phyloP scores from a whole-genome alignment of 2,888 invertebrate genomes.

The Merodon equestris region DNA sequence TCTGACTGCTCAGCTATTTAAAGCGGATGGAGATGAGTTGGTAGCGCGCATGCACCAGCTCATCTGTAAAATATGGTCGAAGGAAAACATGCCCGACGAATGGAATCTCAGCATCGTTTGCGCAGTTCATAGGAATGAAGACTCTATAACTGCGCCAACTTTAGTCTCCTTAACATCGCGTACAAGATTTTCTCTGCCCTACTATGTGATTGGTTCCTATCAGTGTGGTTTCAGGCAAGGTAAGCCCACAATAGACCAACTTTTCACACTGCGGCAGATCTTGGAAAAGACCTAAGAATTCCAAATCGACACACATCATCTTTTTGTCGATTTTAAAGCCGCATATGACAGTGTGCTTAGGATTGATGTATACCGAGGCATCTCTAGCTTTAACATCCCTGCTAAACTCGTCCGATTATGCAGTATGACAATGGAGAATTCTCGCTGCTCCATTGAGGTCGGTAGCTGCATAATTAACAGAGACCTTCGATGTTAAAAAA shows the following conservation, averaged over 20 bases:
- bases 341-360: constrained; percentile 4
- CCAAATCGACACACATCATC: constrained; percentile 11
- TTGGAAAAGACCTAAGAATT: not conserved
- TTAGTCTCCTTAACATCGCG: not conserved
- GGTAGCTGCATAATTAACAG: not conserved
- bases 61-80: constrained; percentile 6
- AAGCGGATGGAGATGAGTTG: not conserved
- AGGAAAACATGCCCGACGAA: not conserved
- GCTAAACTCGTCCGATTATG: constrained; percentile 1
- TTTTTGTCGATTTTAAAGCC: constrained; percentile 12
- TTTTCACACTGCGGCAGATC: constrained; percentile 4
- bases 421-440: not conserved
- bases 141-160: not conserved
- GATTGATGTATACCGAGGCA: constrained; percentile 3
- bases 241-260: not conserved
- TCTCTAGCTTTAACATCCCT: constrained; percentile 5
- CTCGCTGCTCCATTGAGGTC: not conserved
- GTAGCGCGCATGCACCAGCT: not conserved
- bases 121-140: not conserved
- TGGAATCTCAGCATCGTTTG: constrained; percentile 2
- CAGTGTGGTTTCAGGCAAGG: not conserved
- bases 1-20: not conserved
- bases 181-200: not conserved
- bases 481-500: not conserved
- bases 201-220: not conserved